phyloP scores from a whole-genome alignment of 2,797 vertebrate genomes.

The Danio albolineatus region DNA sequence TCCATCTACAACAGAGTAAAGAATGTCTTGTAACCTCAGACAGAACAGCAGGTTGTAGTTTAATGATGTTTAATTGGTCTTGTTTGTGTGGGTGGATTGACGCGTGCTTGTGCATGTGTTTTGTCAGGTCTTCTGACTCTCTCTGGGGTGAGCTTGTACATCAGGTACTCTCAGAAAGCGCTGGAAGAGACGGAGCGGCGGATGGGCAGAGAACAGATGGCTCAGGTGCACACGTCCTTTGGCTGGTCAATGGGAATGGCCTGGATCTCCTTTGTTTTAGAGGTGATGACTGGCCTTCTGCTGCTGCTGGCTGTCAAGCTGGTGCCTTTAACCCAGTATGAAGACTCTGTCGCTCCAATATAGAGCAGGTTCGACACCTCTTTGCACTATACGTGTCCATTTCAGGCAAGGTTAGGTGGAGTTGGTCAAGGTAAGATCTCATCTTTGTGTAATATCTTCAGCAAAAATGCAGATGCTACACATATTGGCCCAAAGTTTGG shows the following conservation, averaged over 20 bases:
- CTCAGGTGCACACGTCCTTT: constrained; percentile 71
- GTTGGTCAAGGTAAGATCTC: constrained; percentile 1
- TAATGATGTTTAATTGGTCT: constrained; percentile 26
- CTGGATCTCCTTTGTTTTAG: constrained; percentile 78
- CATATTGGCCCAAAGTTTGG: not conserved
- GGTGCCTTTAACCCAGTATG: constrained; percentile 52
- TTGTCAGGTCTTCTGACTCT: constrained; percentile 78
- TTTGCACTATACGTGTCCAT: not conserved
- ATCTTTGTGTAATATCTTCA: not conserved
- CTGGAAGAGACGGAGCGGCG: constrained; percentile 69
- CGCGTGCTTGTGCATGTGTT: constrained; percentile 45
- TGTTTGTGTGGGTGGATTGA: constrained; percentile 33
- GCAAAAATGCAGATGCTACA: not conserved
- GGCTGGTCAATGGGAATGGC: constrained; percentile 82
- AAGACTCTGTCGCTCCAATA: constrained; percentile 52
- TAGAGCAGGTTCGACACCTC: constrained; percentile 16
- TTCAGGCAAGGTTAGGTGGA: constrained; percentile 12
- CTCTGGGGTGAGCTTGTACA: constrained; percentile 75
- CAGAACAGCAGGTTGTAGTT: constrained; percentile 18
- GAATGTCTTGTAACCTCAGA: constrained; percentile 13
- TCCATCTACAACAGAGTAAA: not conserved
- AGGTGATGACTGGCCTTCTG: constrained; percentile 71
- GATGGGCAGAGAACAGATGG: constrained; percentile 67
- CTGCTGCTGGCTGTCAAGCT: constrained; percentile 71
- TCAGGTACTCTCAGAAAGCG: constrained; percentile 77